Percentiles rank a stretch among this genome's conserved stretches.
phyloP scores from a whole-genome alignment of 2,113 vertebrate genomes.

The Ophthalmotilapia sp. region DNA sequence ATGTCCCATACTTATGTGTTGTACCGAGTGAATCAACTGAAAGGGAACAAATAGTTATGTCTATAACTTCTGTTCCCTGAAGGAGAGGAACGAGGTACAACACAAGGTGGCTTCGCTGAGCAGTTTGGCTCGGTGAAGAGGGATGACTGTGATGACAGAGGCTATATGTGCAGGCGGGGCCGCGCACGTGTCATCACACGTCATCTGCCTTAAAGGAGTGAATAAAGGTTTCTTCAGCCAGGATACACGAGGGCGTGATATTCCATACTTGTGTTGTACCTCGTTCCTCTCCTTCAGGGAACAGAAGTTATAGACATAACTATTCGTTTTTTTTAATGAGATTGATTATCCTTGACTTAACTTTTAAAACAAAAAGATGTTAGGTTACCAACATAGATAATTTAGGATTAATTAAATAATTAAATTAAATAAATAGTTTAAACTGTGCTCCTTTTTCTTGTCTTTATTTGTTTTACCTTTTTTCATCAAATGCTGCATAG shows the following conservation, averaged over 20 bases:
- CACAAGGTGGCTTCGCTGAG: not conserved
- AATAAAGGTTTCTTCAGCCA: not conserved
- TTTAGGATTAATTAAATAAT: not conserved
- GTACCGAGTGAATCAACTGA: not conserved
- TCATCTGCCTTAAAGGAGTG: not conserved
- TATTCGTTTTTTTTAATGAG: fast-evolving
- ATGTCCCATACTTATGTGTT: not conserved
- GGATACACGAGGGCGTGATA: not conserved
- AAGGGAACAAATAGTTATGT: not conserved
- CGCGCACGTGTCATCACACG: not conserved
- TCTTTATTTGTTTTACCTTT: not conserved
- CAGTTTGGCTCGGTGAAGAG: not conserved
- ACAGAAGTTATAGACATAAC: not conserved
- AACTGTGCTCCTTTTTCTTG: not conserved
- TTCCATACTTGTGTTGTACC: not conserved
- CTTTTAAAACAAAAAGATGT: not conserved
- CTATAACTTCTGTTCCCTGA: not conserved
- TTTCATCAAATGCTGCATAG: not conserved
- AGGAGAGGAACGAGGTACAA: not conserved
- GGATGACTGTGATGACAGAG: not conserved
- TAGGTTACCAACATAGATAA: not conserved
- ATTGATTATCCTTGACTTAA: not conserved
- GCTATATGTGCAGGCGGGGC: not conserved
- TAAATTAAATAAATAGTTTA: not conserved
- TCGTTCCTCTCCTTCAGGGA: not conserved